phyloP scores from a whole-genome alignment of 2,113 vertebrate species.

The Struthidea cinerea region DNA sequence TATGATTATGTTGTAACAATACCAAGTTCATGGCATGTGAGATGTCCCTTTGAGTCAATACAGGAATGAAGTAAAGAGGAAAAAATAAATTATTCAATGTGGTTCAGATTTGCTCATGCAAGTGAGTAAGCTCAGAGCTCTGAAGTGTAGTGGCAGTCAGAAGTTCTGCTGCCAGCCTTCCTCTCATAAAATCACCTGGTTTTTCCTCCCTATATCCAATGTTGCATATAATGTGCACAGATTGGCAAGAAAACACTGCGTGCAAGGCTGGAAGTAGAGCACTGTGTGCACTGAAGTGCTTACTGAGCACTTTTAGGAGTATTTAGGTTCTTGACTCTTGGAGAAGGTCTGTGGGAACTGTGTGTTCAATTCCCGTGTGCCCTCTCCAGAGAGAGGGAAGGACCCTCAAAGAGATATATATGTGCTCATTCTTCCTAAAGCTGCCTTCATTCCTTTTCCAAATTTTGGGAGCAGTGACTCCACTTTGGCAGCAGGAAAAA shows the following conservation, averaged over 20 bases:
- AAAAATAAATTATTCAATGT: not conserved
- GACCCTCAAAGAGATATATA: not conserved
- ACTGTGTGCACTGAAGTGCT: not conserved
- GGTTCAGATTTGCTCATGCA: not conserved
- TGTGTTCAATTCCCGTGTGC: not conserved
- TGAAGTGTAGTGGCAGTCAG: not conserved
- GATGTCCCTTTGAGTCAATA: not conserved
- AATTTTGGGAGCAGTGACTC: not conserved
- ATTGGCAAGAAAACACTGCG: not conserved
- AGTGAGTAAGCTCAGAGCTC: not conserved
- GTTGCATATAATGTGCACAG: not conserved
- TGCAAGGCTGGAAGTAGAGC: not conserved
- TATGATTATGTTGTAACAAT: not conserved
- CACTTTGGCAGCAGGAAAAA: not conserved
- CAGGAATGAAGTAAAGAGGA: not conserved
- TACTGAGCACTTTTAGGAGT: not conserved
- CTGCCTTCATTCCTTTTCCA: not conserved
- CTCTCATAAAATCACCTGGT: not conserved
- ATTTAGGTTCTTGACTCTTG: not conserved
- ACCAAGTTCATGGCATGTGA: not conserved
- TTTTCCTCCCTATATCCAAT: not conserved
- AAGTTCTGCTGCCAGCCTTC: not conserved
- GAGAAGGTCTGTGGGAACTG: not conserved
- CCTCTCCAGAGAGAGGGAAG: not conserved
- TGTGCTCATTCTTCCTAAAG: not conserved